These are phyloP conservation scores for Adineta ricciae DNA, from an alignment of 2,888 invertebrate species.

Conservation along the genomic window DNA sequence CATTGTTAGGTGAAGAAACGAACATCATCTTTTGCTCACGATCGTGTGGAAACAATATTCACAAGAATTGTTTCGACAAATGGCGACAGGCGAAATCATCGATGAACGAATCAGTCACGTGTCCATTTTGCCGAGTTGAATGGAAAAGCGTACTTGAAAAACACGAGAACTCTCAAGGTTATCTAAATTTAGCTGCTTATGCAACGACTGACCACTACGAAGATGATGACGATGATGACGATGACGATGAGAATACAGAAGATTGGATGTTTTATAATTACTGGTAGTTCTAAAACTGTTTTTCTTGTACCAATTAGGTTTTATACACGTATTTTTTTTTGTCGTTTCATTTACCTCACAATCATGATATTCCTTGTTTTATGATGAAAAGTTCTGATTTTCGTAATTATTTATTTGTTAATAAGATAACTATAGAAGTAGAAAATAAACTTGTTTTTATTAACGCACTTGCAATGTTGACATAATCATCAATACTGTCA, in stretches of 20 bases:
- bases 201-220: not conserved
- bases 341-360: not conserved
- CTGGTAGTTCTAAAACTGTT: not conserved
- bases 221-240: not conserved
- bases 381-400: not conserved
- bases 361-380: not conserved
- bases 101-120: not conserved
- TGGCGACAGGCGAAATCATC: not conserved
- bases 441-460: no score
- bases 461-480: no score
- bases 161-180: not conserved
- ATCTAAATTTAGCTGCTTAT: slow-evolving; percentile 14
- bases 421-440: no score
- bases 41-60: slow-evolving; percentile 6
- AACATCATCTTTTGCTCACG: not conserved
- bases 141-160: not conserved
- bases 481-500: no score
- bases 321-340: not conserved
- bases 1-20: not conserved
- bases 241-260: not conserved
- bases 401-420: not conserved
- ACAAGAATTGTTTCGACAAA: slow-evolving; percentile 1
- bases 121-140: not conserved
- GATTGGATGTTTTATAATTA: not conserved
- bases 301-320: not conserved